Evolutionary conservation across 2,113 vertebrate species (phyloP), one percentile per base, ranked within the genome.

Genomic region (Pangasianodon gigas): DNA sequence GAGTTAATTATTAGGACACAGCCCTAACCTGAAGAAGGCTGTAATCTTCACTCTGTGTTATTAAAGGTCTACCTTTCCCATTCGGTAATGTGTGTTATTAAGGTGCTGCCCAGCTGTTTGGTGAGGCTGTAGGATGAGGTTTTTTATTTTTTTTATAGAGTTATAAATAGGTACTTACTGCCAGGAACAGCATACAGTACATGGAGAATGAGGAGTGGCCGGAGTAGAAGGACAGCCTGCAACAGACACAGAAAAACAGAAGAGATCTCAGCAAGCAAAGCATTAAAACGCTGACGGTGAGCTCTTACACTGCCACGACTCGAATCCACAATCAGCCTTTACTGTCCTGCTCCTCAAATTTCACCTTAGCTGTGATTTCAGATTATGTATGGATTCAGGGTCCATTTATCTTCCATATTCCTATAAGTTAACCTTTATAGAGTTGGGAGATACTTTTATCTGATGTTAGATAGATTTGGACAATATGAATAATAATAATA

Each of bases 201-300:
- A 99, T 99, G 92, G 98, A 98, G 94, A 99, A 99, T 0, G 98
- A 99, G 37, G 98, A 97, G 94, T 99, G 98, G 51, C 98, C 98
- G 0, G 98, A 99, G 93, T 99, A 99, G 95, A 99, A 99, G 2
- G 98, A 99, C 0, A 99, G 89, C 92, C 98, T 99, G 91, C 16
- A 96, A 97, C 4, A 93, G 21, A 94, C 83, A 86, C 91, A 52
- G 14, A 87, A 46, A 84, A 90, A 32, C 10, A 87, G 62, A 60
- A 32, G n/a, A 32, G 52, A 83, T 56, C 6, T 81, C 14, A 81
- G 90, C 69, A n/a, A 89, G 41, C 3, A 52, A 14, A 46, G 1
- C 13, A 51, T 81, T 21, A 85, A 89, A 48, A n/a, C 3, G 4
- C 52, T 26, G 41, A 87, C 41, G 9, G 16, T 51, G 75, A 87